Evolutionary conservation across 2,797 vertebrate species (phyloP).

Genomic region (Orientallactaga sibirica): DNA sequence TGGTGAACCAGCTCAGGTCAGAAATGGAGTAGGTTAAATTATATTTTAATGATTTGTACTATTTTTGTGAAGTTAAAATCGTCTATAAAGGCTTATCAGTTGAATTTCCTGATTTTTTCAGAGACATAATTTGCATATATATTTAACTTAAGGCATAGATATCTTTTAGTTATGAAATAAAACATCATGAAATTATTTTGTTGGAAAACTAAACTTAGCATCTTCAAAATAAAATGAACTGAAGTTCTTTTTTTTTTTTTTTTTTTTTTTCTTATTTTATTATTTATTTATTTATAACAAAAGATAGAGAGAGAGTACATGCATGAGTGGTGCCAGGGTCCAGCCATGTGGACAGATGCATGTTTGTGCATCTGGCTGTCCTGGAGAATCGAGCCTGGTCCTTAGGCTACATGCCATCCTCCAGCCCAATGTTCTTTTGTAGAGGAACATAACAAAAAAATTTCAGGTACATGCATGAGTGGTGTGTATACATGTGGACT

Average conservation of each 20-base stretch:
- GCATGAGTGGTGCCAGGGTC: no score
- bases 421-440: not conserved
- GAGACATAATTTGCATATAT: not conserved
- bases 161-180: slow-evolving; percentile 30
- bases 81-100: not conserved
- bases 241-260: slow-evolving; percentile 47
- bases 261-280: no score
- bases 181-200: slow-evolving; percentile 3
- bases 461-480: not conserved
- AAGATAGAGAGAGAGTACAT: no score
- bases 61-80: not conserved
- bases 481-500: no score
- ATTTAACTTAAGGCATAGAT: not conserved
- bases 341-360: no score
- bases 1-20: no score
- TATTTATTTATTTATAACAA: no score
- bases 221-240: slow-evolving; percentile 44
- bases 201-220: slow-evolving; percentile 26
- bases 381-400: no score
- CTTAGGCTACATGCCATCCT: no score
- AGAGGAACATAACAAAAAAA: not conserved
- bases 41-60: no score
- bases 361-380: no score
- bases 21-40: no score
- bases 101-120: slow-evolving; percentile 8